These are phyloP conservation scores for Calliphora vomitoria DNA, from an alignment of 2,888 invertebrate genomes.

Conservation along the genomic window DNA sequence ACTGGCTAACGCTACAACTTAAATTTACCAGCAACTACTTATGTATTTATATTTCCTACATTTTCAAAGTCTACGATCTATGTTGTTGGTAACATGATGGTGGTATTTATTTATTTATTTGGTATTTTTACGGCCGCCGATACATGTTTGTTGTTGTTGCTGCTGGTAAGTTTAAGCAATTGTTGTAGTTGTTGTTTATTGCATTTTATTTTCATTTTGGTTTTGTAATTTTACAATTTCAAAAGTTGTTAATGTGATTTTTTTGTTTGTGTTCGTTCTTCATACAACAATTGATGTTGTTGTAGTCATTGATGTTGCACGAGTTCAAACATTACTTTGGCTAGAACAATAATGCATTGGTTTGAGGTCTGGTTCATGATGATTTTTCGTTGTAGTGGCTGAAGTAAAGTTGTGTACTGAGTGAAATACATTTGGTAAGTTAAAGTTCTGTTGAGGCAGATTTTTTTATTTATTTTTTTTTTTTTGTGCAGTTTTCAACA, in stretches of 20 bases:
- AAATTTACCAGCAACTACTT: too few relatives aligned
- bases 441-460: slow-evolving; percentile 34
- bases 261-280: slow-evolving; percentile 32
- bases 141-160: background rate
- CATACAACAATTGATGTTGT: slow-evolving; percentile 57
- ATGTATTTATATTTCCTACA: too few relatives aligned
- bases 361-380: slow-evolving; percentile 64
- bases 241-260: slow-evolving; percentile 71
- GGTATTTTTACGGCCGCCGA: slow-evolving; percentile 4
- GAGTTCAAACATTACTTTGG: slow-evolving; percentile 63
- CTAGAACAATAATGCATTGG: slow-evolving; percentile 63
- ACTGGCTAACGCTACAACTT: too few relatives aligned
- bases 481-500: slow-evolving; percentile 38
- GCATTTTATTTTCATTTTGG: slow-evolving; percentile 56
- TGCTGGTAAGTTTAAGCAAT: slow-evolving; percentile 45
- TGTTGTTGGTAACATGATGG: slow-evolving; percentile 2
- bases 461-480: too few relatives aligned
- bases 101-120: background rate
- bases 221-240: slow-evolving; percentile 72
- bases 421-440: slow-evolving; percentile 47
- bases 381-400: slow-evolving; percentile 7
- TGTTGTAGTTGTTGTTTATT: slow-evolving; percentile 59
- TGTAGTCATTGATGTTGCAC: slow-evolving; percentile 43
- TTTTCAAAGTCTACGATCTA: too few relatives aligned
- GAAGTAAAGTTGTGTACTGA: background rate